These are phyloP conservation scores for Pecten maximus DNA, from an alignment of 2,888 invertebrate genomes.

Conservation along the genomic window DNA sequence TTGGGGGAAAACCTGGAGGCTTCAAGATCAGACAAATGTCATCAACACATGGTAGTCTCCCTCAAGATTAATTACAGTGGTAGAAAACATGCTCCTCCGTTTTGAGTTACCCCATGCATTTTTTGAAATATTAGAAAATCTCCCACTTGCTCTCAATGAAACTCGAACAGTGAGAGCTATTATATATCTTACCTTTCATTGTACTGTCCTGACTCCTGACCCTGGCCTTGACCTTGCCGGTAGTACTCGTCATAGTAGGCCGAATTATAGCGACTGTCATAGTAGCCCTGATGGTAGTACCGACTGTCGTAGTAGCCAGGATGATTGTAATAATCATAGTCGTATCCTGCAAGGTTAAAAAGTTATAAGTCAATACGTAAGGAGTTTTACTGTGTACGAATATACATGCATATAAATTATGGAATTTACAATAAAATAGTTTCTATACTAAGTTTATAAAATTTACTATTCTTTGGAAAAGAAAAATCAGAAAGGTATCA, in stretches of 20 bases:
- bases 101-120: not conserved
- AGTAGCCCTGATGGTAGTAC: constrained; percentile 62
- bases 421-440: too few species aligned
- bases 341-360: constrained; percentile 56
- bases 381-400: too few species aligned
- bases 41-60: too few species aligned
- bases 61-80: not conserved
- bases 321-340: constrained; percentile 53
- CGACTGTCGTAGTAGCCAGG: constrained; percentile 66
- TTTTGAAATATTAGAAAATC: not conserved
- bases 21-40: too few species aligned
- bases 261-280: constrained; percentile 64
- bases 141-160: constrained; percentile 48
- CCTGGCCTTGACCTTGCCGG: constrained; percentile 57
- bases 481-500: too few species aligned
- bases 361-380: not conserved
- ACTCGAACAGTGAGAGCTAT: constrained; percentile 54
- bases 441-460: too few species aligned
- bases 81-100: not conserved
- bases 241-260: constrained; percentile 67
- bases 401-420: not conserved
- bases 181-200: constrained; percentile 40
- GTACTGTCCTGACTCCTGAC: constrained; percentile 50
- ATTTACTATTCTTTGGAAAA: too few species aligned
- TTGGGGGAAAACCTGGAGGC: too few species aligned